A percentile compares a stretch with the other conserved stretches of the same genome.
Evolutionary conservation across 2,888 invertebrate genomes (phyloP).

Genomic region (Bimastos eiseni): DNA sequence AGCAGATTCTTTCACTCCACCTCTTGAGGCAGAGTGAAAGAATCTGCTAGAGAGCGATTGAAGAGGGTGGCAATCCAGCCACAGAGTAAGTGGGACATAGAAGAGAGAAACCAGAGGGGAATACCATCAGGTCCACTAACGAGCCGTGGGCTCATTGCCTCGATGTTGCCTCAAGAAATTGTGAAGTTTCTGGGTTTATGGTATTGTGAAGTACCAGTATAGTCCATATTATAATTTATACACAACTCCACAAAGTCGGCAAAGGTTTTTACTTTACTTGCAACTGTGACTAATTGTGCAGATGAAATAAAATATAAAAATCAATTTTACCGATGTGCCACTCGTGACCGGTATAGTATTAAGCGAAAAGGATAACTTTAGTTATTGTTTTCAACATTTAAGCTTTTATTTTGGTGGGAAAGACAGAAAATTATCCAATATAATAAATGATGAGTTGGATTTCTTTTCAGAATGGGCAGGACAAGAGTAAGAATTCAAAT

Average conservation of each 20-base stretch:
- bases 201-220: background rate
- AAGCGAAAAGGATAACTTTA: background rate
- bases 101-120: too few species aligned
- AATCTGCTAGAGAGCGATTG: too few species aligned
- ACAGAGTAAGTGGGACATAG: too few species aligned
- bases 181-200: background rate
- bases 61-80: too few species aligned
- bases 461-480: background rate
- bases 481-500: background rate
- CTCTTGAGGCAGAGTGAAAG: too few species aligned
- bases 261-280: background rate
- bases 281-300: background rate
- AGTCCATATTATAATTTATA: too few species aligned
- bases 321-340: background rate
- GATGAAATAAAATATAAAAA: background rate
- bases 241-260: too few species aligned
- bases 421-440: background rate
- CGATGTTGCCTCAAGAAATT: too few species aligned
- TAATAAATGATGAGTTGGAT: background rate
- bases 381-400: background rate
- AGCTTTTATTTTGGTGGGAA: background rate
- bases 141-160: too few species aligned
- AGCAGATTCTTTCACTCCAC: too few species aligned
- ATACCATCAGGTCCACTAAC: too few species aligned
- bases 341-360: background rate